Base-by-base conservation (phyloP, 2,888 invertebrate genomes). In the Noctua janthina region DNA sequence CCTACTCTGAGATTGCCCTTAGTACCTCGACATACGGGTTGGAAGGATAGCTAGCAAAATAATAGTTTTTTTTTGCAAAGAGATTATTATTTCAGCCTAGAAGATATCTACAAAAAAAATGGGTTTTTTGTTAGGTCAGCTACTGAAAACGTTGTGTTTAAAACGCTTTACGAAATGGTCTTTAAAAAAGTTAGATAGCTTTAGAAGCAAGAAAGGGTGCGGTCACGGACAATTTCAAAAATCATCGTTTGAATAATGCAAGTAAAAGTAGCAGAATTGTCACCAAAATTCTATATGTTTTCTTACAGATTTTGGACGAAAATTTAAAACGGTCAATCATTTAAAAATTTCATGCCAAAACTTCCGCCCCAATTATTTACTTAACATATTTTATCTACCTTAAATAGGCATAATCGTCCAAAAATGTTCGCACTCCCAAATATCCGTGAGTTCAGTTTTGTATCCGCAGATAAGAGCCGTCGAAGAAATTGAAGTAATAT, bases 401-500 rank as follows among this genome's bases (percentile, higher is more conserved):
- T 43, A 59, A 54, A 67, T 64, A 29, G 35, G 15, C 49, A 20
- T 39, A n/a, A 59, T 15, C 29, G 71, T 62, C 11, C 11, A 59
- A 66, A 54, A 29, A 46, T 11, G 86, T 64, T 86, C n/a, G 20
- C 35, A 23, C 43, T 70, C 13, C 72, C 76, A 1, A 6, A 7
- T 0, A 56, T 2, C 91, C 39, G 92, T 94, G 75, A 90, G 91
- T 92, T 87, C 59, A 69, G 54, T 71, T 79, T 88, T 85, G 90
- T 87, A 91, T 91, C 90, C 90, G 76, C 74, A 93, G 94, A 94
- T 94, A 94, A 94, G 94, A 92, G 90, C 91, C 91, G 91, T 91
- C 91, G 91, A 94, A 94, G 94, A 93, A 94, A 94, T 94, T 94
- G 93, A 92, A 93, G 94, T 94, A 93, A 94, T 93, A 94, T 93